phyloP scores from a whole-genome alignment of 2,888 invertebrate species.

The Stenurella melanura region DNA sequence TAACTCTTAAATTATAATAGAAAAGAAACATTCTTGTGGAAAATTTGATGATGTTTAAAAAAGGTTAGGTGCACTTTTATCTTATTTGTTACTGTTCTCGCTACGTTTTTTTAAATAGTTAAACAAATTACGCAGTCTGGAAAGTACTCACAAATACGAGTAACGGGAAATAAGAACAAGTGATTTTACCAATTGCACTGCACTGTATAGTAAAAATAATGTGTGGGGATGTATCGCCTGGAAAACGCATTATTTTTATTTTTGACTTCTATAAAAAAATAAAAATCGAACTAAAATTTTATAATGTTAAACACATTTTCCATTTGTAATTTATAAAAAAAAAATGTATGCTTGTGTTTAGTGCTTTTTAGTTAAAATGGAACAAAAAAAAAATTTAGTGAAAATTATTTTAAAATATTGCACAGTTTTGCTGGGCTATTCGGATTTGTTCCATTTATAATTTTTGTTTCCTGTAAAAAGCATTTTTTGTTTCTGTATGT shows the following conservation, averaged over 20 bases:
- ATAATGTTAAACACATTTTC: background rate
- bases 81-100: too few relatives aligned
- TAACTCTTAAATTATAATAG: too few relatives aligned
- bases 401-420: background rate
- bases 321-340: background rate
- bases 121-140: too few relatives aligned
- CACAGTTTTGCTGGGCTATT: background rate
- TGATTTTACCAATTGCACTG: too few relatives aligned
- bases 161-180: too few relatives aligned
- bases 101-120: too few relatives aligned
- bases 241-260: background rate
- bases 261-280: background rate
- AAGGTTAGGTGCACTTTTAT: too few relatives aligned
- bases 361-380: slow-evolving; percentile 9
- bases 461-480: slow-evolving; percentile 44
- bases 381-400: background rate
- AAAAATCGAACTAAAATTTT: background rate
- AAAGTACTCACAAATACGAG: too few relatives aligned
- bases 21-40: too few relatives aligned
- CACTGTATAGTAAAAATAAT: too few relatives aligned
- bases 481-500: slow-evolving; percentile 69
- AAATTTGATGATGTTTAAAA: too few relatives aligned
- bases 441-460: background rate
- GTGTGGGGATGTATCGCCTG: too few relatives aligned
- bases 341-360: background rate